These are phyloP conservation scores for Ammodytes marinus DNA, from an alignment of 2,113 vertebrate genomes.

Conservation along the genomic window DNA sequence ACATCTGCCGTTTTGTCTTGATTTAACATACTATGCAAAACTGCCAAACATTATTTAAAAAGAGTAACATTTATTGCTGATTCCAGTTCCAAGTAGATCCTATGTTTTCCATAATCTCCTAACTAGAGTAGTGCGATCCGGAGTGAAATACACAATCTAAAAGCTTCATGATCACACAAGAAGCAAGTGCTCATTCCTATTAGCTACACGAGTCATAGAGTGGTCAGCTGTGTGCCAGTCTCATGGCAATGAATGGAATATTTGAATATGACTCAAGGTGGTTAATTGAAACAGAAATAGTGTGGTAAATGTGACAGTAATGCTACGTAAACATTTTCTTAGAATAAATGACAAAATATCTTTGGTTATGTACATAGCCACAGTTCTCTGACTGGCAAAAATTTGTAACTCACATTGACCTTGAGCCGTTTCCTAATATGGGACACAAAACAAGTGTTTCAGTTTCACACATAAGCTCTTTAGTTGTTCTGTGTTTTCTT, in stretches of 20 bases:
- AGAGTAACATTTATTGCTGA: background rate
- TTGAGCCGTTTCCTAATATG: background rate
- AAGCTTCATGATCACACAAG: background rate
- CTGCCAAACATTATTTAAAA: background rate
- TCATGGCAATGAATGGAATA: background rate
- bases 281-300: background rate
- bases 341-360: background rate
- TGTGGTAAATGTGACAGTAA: background rate
- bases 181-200: background rate
- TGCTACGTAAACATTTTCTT: background rate
- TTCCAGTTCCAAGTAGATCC: constrained; percentile 11
- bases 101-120: background rate
- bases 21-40: background rate
- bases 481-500: background rate
- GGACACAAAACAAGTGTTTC: background rate
- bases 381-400: background rate
- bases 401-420: background rate
- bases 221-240: background rate
- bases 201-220: constrained; percentile 1
- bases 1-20: background rate
- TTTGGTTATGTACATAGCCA: background rate
- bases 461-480: no score
- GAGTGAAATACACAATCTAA: background rate
- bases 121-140: background rate
- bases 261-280: background rate